These are phyloP conservation scores for Pristionchus arcanus DNA, from an alignment of 2,888 invertebrate genomes.

Conservation along the genomic window DNA sequence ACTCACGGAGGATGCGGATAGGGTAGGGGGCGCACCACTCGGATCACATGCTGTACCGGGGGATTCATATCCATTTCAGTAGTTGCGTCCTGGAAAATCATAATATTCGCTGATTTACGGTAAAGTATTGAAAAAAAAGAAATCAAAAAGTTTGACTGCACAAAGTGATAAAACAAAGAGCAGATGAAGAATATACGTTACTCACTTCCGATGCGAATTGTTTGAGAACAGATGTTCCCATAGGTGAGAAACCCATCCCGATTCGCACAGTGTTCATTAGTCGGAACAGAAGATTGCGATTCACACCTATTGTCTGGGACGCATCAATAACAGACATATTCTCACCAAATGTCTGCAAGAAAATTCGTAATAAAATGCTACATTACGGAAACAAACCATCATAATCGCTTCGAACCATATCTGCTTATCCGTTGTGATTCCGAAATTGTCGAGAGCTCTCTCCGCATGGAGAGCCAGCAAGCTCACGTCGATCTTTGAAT, in stretches of 20 bases:
- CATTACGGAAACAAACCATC: neutral
- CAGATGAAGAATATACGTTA: neutral
- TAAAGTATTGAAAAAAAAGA: too few species aligned
- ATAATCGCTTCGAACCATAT: conserved; percentile 41
- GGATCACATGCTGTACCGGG: neutral
- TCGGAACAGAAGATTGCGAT: neutral
- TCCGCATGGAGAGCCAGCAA: neutral
- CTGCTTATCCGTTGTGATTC: neutral
- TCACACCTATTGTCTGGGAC: neutral
- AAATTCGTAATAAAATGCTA: neutral
- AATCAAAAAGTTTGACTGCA: too few species aligned
- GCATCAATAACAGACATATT: conserved; percentile 17
- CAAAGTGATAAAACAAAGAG: neutral
- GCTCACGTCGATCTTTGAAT: conserved; percentile 21
- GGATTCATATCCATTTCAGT: neutral
- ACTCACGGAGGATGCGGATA: too few species aligned
- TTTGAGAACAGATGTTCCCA: neutral
- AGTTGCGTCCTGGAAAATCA: too few species aligned
- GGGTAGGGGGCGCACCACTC: neutral
- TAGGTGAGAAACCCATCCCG: neutral
- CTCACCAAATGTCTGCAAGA: conserved; percentile 15
- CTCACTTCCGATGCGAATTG: neutral
- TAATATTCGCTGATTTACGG: too few species aligned
- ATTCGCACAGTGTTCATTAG: conserved; percentile 12
- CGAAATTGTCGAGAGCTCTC: neutral